Conservation (phyloP, 2,113 vertebrate species). For the Pyrgilauda ruficollis region DNA sequence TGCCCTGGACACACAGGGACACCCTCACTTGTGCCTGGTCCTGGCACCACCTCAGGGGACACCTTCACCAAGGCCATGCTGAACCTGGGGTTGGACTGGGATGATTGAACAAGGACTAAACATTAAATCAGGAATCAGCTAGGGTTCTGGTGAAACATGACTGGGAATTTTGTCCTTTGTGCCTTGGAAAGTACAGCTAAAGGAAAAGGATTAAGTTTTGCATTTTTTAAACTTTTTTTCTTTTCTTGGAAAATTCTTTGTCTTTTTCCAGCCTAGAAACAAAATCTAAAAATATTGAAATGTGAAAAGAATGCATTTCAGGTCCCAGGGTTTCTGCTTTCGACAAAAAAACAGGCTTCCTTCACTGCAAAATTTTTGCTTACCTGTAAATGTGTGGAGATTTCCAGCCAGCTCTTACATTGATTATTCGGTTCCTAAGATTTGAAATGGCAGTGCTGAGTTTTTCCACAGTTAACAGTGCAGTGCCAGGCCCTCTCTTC, state of each 20-base stretch:
- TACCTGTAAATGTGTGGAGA: background rate
- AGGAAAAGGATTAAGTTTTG: background rate
- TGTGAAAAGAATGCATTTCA: background rate
- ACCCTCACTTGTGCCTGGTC: background rate
- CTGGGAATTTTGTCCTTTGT: background rate
- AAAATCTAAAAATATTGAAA: background rate
- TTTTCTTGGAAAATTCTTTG: background rate
- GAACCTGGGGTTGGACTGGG: background rate
- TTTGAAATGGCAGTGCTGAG: background rate
- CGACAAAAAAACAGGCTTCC: background rate
- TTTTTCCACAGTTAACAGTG: background rate
- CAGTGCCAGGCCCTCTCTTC: background rate
- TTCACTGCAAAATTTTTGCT: background rate
- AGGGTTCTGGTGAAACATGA: background rate
- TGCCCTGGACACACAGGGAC: too few species aligned
- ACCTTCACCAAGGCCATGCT: background rate
- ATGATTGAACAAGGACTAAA: background rate
- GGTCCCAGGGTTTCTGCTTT: background rate
- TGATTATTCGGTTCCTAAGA: background rate
- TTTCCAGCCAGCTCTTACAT: background rate
- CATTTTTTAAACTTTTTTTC: background rate
- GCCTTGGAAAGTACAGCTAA: background rate
- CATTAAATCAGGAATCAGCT: background rate
- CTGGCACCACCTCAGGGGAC: background rate
- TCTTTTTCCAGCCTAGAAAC: slow-evolving; percentile 6